Evolutionary conservation across 2,113 vertebrate genomes (phyloP).

Genomic region (Corythornis madagascariensis): DNA sequence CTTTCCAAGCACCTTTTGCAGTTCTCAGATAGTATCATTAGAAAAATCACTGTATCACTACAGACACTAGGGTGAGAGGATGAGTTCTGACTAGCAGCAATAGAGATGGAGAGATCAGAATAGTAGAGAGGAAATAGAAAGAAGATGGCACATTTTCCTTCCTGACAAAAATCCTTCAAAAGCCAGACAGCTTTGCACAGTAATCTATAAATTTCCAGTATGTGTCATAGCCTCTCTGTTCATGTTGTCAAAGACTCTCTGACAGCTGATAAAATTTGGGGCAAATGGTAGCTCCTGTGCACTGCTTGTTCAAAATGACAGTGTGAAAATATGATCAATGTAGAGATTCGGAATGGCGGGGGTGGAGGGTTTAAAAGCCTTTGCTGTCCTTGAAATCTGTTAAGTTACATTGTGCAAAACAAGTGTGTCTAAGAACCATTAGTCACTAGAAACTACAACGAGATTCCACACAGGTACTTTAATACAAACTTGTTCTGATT

Average conservation of each 20-base stretch:
- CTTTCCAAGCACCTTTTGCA: background rate
- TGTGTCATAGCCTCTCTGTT: background rate
- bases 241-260: background rate
- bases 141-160: background rate
- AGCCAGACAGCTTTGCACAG: background rate
- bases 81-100: background rate
- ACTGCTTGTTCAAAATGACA: background rate
- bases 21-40: background rate
- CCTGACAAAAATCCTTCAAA: constrained; percentile 1
- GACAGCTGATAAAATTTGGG: constrained; percentile 46
- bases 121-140: background rate
- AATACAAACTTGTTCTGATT: background rate
- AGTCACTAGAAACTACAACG: background rate
- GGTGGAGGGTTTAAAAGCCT: background rate
- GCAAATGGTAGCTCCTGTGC: background rate
- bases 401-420: background rate
- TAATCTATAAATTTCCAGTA: constrained; percentile 32
- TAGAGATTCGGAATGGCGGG: background rate
- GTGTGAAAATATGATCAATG: constrained; percentile 22
- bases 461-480: background rate
- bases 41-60: background rate
- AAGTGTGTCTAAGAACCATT: background rate
- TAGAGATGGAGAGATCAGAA: background rate
- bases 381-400: background rate
- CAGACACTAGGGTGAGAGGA: background rate